These are phyloP conservation scores for Stenurella melanura DNA, from an alignment of 2,888 invertebrate species.

Conservation along the genomic window DNA sequence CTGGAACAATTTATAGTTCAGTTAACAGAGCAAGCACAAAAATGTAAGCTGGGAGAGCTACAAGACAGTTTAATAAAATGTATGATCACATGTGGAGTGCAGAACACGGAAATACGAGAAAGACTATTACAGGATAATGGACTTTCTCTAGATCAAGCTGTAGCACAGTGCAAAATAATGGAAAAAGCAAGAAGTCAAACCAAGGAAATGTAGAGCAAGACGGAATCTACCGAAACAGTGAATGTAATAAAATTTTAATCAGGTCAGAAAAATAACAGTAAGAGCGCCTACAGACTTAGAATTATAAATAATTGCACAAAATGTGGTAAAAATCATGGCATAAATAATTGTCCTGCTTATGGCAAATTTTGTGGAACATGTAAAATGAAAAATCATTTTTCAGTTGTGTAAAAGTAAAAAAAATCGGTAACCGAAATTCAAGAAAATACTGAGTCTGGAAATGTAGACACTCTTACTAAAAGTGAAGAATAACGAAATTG, in stretches of 20 bases:
- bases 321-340: conserved; percentile 15
- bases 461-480: background rate
- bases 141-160: conserved; percentile 23
- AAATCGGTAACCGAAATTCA: background rate
- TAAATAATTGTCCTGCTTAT: conserved; percentile 10
- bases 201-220: too few relatives aligned
- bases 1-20: conserved; percentile 28
- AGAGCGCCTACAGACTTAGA: too few relatives aligned
- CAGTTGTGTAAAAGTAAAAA: background rate
- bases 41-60: conserved; percentile 16
- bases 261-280: too few relatives aligned
- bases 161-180: conserved; percentile 18
- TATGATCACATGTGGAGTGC: conserved; percentile 36
- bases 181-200: conserved; percentile 1
- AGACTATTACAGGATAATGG: conserved; percentile 34
- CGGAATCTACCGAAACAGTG: background rate
- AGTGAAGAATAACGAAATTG: too few relatives aligned
- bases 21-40: conserved; percentile 22
- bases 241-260: too few relatives aligned
- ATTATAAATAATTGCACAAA: background rate
- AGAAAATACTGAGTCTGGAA: too few relatives aligned
- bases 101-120: conserved; percentile 22
- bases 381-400: conserved; percentile 8
- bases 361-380: conserved; percentile 12
- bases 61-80: conserved; percentile 28